Base-by-base conservation (phyloP, 2,888 invertebrate species). In the Pilophorus perplexus region DNA sequence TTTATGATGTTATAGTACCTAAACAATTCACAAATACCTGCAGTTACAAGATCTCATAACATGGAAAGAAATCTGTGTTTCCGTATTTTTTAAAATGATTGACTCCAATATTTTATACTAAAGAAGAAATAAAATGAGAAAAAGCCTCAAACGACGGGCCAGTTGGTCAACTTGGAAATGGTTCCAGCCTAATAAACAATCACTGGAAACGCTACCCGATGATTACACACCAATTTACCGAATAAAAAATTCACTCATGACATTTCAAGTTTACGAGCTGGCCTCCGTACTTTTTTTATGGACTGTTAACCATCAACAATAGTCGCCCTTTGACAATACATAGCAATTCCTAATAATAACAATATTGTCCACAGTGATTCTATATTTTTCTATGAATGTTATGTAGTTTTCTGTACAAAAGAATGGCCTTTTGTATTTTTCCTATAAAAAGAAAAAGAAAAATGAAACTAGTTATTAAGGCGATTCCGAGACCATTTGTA, bases 351-450 rank as follows among this genome's bases (percentile, higher is more conserved):
- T 57, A 57, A 28, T 22, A 10, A 54, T 54, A 50, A 50, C 40
- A 57, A 40, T 40, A 57, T n/a, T 48, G 64, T 64, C 64, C 64
- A 64, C 64, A 64, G 50, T 48, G 68, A 68, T 64, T 68, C 66
- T 68, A 68, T 68, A n/a, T n/a, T 68, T 68, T 68, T 68, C 55
- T 68, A 68, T 68, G 28, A 67, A 68, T 68, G 68, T 68, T 68
- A 68, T 68, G 67, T 68, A 68, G 68, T 67, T 68, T 65, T 64
- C 55, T 67, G 67, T 67, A 68, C 50, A 68, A 64, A 66, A 44
- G 59, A 65, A 65, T 40, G 66, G 57, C 66, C 66, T 68, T 68
- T 68, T 68, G 68, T 68, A 68, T 68, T 68, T 68, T 68, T 68
- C 68, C 68, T 68, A 68, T 64, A 64, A 67, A n/a, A n/a, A n/a